Evolutionary conservation across 2,797 vertebrate species (phyloP).

Genomic region (Enteromius unitaeniatus): DNA sequence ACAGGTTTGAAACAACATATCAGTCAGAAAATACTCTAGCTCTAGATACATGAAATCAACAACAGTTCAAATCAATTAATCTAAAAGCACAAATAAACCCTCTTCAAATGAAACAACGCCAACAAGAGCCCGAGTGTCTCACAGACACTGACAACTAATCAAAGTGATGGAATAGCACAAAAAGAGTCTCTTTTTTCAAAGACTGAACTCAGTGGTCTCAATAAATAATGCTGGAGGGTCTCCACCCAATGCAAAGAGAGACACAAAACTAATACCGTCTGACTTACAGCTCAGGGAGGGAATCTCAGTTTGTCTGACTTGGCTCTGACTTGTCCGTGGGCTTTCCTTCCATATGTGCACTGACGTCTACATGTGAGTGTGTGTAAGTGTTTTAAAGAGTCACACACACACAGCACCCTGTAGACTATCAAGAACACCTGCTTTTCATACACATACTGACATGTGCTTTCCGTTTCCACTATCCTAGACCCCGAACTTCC

Average conservation of each 20-base stretch:
- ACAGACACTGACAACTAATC: background rate
- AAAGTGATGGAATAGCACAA: background rate
- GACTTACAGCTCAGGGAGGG: conserved; percentile 1
- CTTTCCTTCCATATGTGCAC: conserved; percentile 54
- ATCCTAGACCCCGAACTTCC: background rate
- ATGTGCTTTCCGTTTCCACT: background rate
- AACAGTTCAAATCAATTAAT: background rate
- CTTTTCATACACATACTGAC: background rate
- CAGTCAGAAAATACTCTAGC: background rate
- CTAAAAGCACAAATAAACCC: conserved; percentile 2
- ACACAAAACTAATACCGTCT: background rate
- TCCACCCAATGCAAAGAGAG: conserved; percentile 12
- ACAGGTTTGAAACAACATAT: background rate
- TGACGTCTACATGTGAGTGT: background rate
- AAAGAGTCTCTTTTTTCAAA: background rate
- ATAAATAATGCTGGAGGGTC: conserved; percentile 14
- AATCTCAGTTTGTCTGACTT: conserved; percentile 46
- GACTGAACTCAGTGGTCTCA: conserved; percentile 1
- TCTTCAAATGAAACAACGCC: background rate
- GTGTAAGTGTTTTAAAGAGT: background rate
- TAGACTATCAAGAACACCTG: background rate
- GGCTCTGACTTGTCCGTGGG: conserved; percentile 48
- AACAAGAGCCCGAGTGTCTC: background rate
- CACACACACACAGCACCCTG: background rate
- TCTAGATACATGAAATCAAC: background rate